Evolutionary conservation across 2,113 vertebrate species (phyloP), one percentile per base, ranked within the genome.

Genomic region (Tachuris rubrigastra): DNA sequence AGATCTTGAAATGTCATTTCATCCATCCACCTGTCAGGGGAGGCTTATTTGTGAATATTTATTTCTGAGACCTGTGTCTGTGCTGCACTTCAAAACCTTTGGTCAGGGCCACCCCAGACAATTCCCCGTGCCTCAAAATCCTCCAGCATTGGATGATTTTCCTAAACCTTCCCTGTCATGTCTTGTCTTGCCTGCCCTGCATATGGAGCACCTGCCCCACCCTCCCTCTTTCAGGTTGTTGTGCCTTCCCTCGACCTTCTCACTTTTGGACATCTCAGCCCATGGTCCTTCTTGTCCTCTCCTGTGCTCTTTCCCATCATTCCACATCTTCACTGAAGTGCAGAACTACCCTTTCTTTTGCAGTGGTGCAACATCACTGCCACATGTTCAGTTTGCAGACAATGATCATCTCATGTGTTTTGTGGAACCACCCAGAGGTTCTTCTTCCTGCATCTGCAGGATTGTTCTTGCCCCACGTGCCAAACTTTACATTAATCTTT

Each of bases 81-180:
- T 39, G 19, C 65, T 50, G 62, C 24, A 25, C 73, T 67, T 19
- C 44, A 17, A 20, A 90, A 46, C 28, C 56, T 14, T 23, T 46
- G 17, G 22, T 35, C 71, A 31, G 2, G 2, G 55, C n/a, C 37
- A 6, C 12, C 12, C 31, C 67, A 53, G 47, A 42, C n/a, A 72
- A 53, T 39, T 74, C 39, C 30, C 23, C 2, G 1, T 33, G 69
- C 50, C 33, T 63, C 60, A 12, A 56, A 66, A 56, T 49, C 41
- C 31, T 66, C 37, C 16, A 14, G 0, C 8, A 2, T 5, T 15
- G 27, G 20, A 10, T 35, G 35, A 4, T 75, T 74, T 14, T 14
- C 69, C 41, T 25, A 25, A 22, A 35, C 9, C 28, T 63, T 30
- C 50, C 10, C 42, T 21, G 6, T 9, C 28, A 1, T 0, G 0